These are phyloP conservation scores for Caenorhabditis sp. DNA, from an alignment of 2,888 invertebrate genomes.

Conservation along the genomic window DNA sequence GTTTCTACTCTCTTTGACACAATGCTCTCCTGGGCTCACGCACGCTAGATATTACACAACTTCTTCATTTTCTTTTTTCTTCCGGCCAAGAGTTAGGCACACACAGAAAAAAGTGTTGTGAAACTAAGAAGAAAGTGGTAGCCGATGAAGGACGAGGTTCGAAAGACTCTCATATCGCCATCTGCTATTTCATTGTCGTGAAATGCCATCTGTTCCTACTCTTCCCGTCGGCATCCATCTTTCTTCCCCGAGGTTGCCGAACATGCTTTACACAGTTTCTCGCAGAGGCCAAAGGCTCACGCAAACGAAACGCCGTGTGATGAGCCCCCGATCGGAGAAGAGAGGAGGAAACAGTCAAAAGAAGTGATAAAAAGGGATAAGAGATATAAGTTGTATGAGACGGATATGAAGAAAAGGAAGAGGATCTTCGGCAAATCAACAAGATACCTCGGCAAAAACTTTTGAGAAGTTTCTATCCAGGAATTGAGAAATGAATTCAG, in stretches of 20 bases:
- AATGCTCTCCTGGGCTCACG: conserved; percentile 27
- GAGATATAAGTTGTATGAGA: conserved; percentile 50
- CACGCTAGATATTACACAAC: conserved; percentile 53
- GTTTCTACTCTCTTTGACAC: conserved; percentile 44
- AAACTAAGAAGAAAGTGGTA: conserved; percentile 39
- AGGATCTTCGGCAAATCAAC: conserved; percentile 39
- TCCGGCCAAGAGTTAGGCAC: conserved; percentile 42
- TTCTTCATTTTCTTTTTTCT: conserved; percentile 1
- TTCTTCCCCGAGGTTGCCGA: conserved; percentile 43
- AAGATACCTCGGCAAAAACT: conserved; percentile 13
- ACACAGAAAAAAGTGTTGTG: conserved; percentile 47
- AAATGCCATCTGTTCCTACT: conserved; percentile 61
- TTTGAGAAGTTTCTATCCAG: conserved; percentile 7
- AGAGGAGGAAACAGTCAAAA: conserved; percentile 47
- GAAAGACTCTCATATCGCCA: conserved; percentile 59
- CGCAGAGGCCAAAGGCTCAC: conserved; percentile 33
- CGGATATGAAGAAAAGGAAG: conserved; percentile 6
- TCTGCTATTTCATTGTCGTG: conserved; percentile 61
- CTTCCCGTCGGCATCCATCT: conserved; percentile 44
- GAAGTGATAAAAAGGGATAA: conserved; percentile 60
- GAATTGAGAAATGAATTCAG: not conserved
- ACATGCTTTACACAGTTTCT: conserved; percentile 63
- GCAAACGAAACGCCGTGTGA: conserved; percentile 37
- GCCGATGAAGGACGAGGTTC: conserved; percentile 57
- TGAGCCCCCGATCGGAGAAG: conserved; percentile 28